Evolutionary conservation across 2,797 vertebrate species (phyloP).

Genomic region (Acrocephalus scirpaceus): DNA sequence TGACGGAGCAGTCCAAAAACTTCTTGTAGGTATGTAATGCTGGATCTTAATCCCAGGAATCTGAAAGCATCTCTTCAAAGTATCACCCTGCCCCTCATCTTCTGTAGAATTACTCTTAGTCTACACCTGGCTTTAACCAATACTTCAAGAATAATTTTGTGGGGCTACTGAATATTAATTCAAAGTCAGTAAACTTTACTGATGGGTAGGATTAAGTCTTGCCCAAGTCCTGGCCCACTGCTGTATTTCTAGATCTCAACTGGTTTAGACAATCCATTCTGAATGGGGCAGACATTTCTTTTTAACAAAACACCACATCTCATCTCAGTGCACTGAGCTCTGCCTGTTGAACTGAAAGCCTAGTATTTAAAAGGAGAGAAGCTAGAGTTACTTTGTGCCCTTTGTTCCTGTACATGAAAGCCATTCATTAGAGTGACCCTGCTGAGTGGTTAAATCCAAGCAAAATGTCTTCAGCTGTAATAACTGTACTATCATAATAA

Average conservation of each 20-base stretch:
- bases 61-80: neutral
- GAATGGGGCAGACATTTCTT: neutral
- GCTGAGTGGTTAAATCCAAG: constrained; percentile 13
- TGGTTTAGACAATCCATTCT: neutral
- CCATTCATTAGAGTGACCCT: constrained; percentile 10
- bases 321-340: neutral
- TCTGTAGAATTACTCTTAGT: neutral
- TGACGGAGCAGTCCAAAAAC: neutral
- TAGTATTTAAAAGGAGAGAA: neutral
- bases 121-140: neutral
- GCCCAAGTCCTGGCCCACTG: neutral
- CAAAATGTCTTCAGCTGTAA: constrained; percentile 2
- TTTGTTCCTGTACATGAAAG: constrained; percentile 29
- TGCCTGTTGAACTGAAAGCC: neutral
- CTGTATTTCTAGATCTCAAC: neutral
- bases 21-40: neutral
- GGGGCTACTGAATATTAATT: neutral
- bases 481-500: neutral
- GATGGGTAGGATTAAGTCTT: neutral
- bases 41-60: neutral
- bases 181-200: neutral
- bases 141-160: neutral
- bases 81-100: neutral
- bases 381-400: neutral
- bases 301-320: neutral